Conservation (phyloP, 2,797 vertebrate species). For the Morus bassanus region DNA sequence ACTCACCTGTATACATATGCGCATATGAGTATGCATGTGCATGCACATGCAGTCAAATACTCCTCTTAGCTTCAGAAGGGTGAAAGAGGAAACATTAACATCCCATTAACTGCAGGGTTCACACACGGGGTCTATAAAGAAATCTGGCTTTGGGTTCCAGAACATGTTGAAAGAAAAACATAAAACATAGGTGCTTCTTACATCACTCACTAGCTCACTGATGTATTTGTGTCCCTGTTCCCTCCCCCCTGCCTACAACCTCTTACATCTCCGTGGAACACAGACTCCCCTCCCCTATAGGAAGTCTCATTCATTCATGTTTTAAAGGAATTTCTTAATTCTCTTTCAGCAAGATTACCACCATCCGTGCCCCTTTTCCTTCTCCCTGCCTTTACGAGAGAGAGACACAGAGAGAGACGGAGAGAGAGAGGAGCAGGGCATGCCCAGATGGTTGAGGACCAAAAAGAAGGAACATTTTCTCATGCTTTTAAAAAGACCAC, state of each 20-base stretch:
- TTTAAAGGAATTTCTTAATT: conserved; percentile 75
- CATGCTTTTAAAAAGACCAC: conserved; percentile 93
- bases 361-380: conserved; percentile 67
- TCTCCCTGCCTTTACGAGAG: conserved; percentile 73
- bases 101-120: conserved; percentile 23
- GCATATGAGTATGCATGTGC: neutral
- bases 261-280: conserved; percentile 52
- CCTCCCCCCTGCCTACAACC: neutral
- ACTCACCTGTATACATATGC: neutral
- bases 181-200: conserved; percentile 40
- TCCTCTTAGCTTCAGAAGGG: neutral
- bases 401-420: too few species aligned
- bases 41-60: neutral
- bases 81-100: conserved; percentile 33
- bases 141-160: conserved; percentile 34
- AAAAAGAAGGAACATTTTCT: conserved; percentile 90
- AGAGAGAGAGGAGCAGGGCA: conserved; percentile 78
- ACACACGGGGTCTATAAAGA: neutral
- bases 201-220: conserved; percentile 42
- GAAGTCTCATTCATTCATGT: conserved; percentile 71
- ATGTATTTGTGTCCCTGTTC: conserved; percentile 37
- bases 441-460: conserved; percentile 92
- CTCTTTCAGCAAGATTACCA: conserved; percentile 68
- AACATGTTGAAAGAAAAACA: conserved; percentile 39
- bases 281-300: conserved; percentile 60